Percentiles rank a stretch among this genome's conserved stretches.
These are phyloP conservation scores for Myiozetetes cayanensis DNA, from an alignment of 2,113 vertebrate species.

Conservation along the genomic window DNA sequence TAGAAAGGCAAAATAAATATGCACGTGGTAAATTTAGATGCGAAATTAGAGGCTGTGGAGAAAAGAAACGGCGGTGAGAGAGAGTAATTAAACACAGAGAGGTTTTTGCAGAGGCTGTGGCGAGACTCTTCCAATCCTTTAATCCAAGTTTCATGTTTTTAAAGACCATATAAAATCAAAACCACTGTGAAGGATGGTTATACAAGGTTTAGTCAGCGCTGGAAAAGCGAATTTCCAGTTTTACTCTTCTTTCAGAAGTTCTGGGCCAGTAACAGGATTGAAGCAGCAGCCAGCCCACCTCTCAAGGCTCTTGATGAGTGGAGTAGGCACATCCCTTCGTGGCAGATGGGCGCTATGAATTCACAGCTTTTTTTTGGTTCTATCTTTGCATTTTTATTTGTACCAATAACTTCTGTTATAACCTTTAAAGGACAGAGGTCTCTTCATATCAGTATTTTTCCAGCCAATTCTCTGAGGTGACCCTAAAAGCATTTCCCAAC, in stretches of 20 bases:
- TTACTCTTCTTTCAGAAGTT: neutral
- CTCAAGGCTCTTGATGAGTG: neutral
- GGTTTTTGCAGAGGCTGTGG: neutral
- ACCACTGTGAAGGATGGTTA: neutral
- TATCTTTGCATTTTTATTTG: neutral
- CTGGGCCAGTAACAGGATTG: neutral
- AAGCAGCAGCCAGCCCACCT: neutral
- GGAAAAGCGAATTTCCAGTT: neutral
- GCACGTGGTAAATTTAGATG: neutral
- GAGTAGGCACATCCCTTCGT: neutral
- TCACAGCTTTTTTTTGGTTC: neutral
- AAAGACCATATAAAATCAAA: neutral
- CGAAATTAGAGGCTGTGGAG: neutral
- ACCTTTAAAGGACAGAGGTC: neutral
- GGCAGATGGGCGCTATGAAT: neutral
- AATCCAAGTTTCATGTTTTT: neutral
- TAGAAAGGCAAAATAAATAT: neutral
- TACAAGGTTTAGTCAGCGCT: neutral
- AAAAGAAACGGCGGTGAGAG: neutral
- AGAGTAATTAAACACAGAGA: neutral
- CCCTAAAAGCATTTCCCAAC: neutral
- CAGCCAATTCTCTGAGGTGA: neutral
- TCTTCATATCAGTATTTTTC: neutral
- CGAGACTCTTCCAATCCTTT: neutral
- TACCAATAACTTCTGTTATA: accelerated